Base-by-base conservation (phyloP, 2,888 invertebrate species). In the Drosophila hamatofila region DNA sequence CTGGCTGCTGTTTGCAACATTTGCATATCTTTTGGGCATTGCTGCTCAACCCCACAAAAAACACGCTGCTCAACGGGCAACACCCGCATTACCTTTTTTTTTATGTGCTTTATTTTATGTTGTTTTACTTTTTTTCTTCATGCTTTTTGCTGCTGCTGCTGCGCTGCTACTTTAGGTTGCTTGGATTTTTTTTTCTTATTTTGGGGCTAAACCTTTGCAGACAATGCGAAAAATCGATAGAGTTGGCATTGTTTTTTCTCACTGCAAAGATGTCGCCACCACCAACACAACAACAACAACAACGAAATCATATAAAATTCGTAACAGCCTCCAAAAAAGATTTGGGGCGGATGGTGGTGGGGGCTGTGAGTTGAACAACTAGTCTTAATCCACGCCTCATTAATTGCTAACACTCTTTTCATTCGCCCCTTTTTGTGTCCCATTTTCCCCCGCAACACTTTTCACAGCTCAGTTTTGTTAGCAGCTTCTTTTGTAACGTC, bases 171-270 rank as follows among this genome's bases (percentile, higher is more conserved):
- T 83, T 88, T 83, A 86, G 84, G 88, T 86, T 86, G 25, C 9
- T 30, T 27, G 25, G 0, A 18, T 48, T n/a, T 46, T 25, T n/a
- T 46, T 25, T 23, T 18, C 21, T 11, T 23, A 14, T 18, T 89
- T 76, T 69, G 85, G 90, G 82, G 72, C 75, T 72, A 69, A 54
- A 62, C 83, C 66, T 69, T 66, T 69, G 65, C 78, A 88, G 88
- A 88, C 88, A 85, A 80, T 82, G 90, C 90, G 84, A 89, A 85
- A 84, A 85, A 85, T 85, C 84, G 84, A 85, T 85, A 88, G 74
- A 79, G 89, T 88, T 78, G 54, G 72, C 89, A 78, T 85, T 78
- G 71, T 75, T 81, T 75, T 82, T 79, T 73, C 65, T 64, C 57
- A 57, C 73, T 65, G 63, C 68, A 60, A 78, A 84, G 79, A 84